Evolutionary conservation across 2,797 vertebrate species (phyloP).

Genomic region (Heterohyrax brucei): DNA sequence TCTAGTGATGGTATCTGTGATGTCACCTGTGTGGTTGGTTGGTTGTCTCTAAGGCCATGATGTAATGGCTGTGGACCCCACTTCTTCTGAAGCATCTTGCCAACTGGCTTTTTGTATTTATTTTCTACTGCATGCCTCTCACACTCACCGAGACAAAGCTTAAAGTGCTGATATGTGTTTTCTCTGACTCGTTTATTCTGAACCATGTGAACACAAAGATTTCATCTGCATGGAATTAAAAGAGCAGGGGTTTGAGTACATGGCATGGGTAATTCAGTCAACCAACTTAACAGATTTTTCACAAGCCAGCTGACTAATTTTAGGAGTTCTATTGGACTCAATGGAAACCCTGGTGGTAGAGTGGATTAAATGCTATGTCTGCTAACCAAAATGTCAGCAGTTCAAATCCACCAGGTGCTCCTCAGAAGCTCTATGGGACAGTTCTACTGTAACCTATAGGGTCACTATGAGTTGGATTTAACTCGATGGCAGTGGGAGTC

Average conservation of each 20-base stretch:
- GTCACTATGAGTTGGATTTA: too few species aligned
- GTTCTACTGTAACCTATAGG: too few species aligned
- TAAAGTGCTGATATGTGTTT: neutral
- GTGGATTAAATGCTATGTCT: too few species aligned
- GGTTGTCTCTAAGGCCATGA: neutral
- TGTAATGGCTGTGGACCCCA: neutral
- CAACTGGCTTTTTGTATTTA: neutral
- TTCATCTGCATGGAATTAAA: neutral
- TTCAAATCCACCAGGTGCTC: too few species aligned
- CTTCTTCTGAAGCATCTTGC: neutral
- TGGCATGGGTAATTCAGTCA: neutral
- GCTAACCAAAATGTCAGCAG: too few species aligned
- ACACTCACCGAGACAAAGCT: neutral
- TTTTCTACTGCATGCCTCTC: neutral
- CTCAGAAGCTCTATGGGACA: too few species aligned
- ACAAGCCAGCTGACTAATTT: conserved; percentile 42
- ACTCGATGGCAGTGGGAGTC: too few species aligned
- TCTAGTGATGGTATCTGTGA: neutral
- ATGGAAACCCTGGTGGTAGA: too few species aligned
- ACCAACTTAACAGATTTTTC: conserved; percentile 32
- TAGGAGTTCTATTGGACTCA: neutral
- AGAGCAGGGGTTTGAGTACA: neutral
- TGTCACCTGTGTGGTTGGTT: neutral
- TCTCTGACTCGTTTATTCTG: neutral
- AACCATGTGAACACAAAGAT: neutral